These are phyloP conservation scores for Pavo muticus DNA, from an alignment of 2,113 vertebrate species.

Conservation along the genomic window DNA sequence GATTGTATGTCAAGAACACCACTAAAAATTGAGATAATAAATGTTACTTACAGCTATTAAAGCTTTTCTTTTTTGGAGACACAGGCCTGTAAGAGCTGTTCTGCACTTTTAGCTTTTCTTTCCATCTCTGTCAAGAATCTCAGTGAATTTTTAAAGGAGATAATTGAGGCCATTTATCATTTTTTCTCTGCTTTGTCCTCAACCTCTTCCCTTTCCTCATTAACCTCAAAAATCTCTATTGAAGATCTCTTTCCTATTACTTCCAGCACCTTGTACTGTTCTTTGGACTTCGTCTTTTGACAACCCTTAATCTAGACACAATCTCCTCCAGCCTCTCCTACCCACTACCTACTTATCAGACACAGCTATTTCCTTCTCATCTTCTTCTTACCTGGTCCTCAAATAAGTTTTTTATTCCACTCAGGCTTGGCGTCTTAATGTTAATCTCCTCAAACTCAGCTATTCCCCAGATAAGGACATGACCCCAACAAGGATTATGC, in stretches of 20 bases:
- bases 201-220: constrained; percentile 16
- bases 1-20: constrained; percentile 13
- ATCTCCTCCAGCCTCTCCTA: neutral
- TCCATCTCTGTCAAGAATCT: constrained; percentile 41
- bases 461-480: neutral
- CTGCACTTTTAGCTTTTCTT: constrained; percentile 41
- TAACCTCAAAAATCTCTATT: constrained; percentile 35
- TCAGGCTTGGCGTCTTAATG: neutral
- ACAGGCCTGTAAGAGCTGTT: neutral
- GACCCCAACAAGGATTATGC: neutral
- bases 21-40: constrained; percentile 54
- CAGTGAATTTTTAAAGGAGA: constrained; percentile 49
- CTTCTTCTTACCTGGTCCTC: neutral
- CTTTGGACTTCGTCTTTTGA: constrained; percentile 16
- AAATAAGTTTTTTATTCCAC: neutral
- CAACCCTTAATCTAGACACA: constrained; percentile 41
- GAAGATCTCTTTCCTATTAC: constrained; percentile 30
- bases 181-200: neutral
- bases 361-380: neutral
- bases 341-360: neutral
- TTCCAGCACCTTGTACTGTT: neutral
- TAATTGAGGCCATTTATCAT: constrained; percentile 46
- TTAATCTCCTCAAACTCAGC: neutral
- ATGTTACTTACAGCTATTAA: constrained; percentile 46
- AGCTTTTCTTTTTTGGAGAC: constrained; percentile 17